Base-by-base conservation (phyloP, 2,797 vertebrate species). In the Eulemur mongoz region DNA sequence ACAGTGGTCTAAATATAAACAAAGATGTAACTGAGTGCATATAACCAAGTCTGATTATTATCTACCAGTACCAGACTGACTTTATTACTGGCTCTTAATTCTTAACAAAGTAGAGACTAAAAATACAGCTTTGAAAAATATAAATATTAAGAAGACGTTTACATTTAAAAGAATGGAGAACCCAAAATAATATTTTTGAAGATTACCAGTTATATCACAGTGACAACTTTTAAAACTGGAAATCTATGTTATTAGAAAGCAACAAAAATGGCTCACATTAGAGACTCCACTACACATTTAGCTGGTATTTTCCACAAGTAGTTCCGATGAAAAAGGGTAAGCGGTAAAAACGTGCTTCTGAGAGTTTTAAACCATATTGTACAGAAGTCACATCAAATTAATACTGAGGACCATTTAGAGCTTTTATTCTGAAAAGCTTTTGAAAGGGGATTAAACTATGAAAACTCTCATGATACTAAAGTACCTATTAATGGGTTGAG, bases 341-440 rank as follows among this genome's bases (percentile, higher is more conserved):
- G 99, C 98, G 97, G 98, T 98, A 98, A 99, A 98, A 99, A 99
- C 98, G 98, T 99, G 99, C 99, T 99, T 99, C 99, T 99, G 99
- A 99, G 99, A 99, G 99, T 99, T 98, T 99, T 99, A 99, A 99
- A 98, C 99, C 99, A 99, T 99, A 99, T 99, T 99, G 99, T 99
- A 99, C 99, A 99, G 99, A 99, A 99, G 99, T 99, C 99, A 99
- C 99, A 99, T 99, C 99, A 99, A 99, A 99, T 99, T 99, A 99
- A 99, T 99, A 99, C 99, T 99, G 99, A 99, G 99, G 99, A 99
- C 99, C 99, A 99, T 99, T 99, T 99, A 99, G 99, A 99, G 99
- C 99, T 99, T 99, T 99, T 99, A 99, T 99, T 99, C 99, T 99
- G 99, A 99, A 99, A 98, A 99, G 99, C 99, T 99, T 99, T 99